Conservation (phyloP, 1,140 invertebrate species). For the Reticulitermes speratus region DNA sequence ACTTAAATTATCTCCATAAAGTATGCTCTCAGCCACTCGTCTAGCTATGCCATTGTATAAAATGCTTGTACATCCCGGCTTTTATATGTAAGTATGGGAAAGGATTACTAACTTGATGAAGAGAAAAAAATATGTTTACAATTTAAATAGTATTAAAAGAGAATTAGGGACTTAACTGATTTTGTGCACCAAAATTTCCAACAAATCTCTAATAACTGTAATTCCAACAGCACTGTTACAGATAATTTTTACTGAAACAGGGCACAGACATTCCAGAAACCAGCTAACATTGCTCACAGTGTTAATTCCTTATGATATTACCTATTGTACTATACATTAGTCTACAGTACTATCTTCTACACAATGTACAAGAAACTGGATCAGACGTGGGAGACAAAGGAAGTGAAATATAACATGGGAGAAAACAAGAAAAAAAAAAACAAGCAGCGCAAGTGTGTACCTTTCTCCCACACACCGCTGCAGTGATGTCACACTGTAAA, state of each 20-base stretch:
- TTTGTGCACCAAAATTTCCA: neutral
- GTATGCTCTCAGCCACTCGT: neutral
- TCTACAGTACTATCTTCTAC: neutral
- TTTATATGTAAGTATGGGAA: no score
- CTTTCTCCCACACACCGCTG: constrained; percentile 23
- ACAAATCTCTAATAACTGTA: neutral
- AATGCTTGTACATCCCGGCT: neutral
- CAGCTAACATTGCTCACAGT: neutral
- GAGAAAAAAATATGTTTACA: no score
- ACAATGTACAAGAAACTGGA: neutral
- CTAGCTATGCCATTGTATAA: neutral
- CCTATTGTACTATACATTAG: neutral
- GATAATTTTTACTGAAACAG: neutral
- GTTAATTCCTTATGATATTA: neutral
- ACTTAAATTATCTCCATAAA: neutral
- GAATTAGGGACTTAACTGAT: no score
- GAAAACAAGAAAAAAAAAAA: no score
- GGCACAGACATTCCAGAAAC: neutral
- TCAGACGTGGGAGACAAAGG: neutral
- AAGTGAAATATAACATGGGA: neutral
- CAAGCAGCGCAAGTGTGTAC: constrained; percentile 24
- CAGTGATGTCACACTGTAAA: constrained; percentile 25
- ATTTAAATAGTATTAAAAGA: no score
- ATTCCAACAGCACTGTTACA: neutral
- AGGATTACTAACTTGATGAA: no score